Evolutionary conservation across 2,113 vertebrate genomes (phyloP).

Genomic region (Dipodomys merriami): DNA sequence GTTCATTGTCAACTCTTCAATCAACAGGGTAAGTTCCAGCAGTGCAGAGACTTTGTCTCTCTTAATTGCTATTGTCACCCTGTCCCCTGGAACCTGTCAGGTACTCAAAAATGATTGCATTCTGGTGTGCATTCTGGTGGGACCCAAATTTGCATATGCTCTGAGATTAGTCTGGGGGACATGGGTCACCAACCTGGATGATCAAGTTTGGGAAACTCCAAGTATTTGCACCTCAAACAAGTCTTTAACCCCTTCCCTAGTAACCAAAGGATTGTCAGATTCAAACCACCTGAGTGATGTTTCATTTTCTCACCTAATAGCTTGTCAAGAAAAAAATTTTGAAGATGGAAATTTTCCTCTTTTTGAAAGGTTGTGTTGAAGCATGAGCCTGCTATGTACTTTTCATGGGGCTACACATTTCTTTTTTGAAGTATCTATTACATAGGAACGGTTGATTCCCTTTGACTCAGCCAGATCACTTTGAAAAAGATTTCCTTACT

Average conservation of each 20-base stretch:
- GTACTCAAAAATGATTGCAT: conserved; percentile 55
- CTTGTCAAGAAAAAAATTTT: conserved; percentile 3
- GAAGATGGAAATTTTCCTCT: conserved; percentile 46
- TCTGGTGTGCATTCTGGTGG: conserved; percentile 29
- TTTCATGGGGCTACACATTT: conserved; percentile 13
- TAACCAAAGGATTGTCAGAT: conserved; percentile 34
- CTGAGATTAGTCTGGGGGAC: conserved; percentile 67
- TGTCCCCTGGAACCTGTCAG: not conserved
- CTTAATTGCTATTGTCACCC: not conserved
- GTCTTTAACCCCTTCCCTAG: conserved; percentile 33
- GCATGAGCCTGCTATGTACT: not conserved
- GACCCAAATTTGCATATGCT: conserved; percentile 66
- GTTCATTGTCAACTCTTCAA: not conserved
- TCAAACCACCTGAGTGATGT: conserved; percentile 46
- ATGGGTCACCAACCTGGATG: conserved; percentile 71
- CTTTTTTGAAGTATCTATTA: conserved; percentile 46
- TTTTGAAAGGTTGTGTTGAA: conserved; percentile 59
- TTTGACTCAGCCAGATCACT: not conserved
- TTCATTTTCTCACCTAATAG: conserved; percentile 46
- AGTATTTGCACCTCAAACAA: conserved; percentile 21
- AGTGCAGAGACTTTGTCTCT: not conserved
- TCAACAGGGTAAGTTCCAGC: not conserved
- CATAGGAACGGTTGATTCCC: not conserved
- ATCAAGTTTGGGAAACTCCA: conserved; percentile 69
- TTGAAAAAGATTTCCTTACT: conserved; percentile 34